These are phyloP conservation scores for Nyctibius grandis DNA, from an alignment of 2,797 vertebrate species.

Conservation along the genomic window DNA sequence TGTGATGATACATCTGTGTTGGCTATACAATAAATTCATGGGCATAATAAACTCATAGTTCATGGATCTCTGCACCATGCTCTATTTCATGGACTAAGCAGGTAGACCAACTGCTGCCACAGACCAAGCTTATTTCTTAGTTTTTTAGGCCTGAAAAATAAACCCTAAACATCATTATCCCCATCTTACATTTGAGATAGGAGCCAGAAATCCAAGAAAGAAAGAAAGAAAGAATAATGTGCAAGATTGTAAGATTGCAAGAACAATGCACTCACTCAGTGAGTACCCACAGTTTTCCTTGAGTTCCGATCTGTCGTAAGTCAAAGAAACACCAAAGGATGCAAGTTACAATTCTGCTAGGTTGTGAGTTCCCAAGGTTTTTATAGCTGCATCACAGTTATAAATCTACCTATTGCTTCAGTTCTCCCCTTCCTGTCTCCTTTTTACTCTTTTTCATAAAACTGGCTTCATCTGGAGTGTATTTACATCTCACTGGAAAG, in stretches of 20 bases:
- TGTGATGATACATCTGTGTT: neutral
- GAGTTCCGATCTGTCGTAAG: neutral
- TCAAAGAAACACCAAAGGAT: neutral
- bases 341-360: neutral
- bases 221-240: neutral
- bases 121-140: neutral
- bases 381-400: neutral
- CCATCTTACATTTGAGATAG: neutral
- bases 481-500: neutral
- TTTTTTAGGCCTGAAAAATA: neutral
- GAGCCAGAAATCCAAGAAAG: neutral
- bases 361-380: neutral
- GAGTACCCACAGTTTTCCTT: neutral
- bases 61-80: neutral
- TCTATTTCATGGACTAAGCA: neutral
- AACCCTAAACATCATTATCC: neutral
- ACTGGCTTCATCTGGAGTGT: neutral
- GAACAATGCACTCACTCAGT: no score
- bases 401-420: neutral
- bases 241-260: neutral
- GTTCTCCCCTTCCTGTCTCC: neutral
- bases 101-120: neutral
- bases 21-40: neutral
- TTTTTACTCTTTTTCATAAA: neutral
- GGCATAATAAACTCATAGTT: neutral